A percentile compares a stretch with the other conserved stretches of the same genome.
phyloP scores from a whole-genome alignment of 2,888 invertebrate genomes.

The Hololepta plana region DNA sequence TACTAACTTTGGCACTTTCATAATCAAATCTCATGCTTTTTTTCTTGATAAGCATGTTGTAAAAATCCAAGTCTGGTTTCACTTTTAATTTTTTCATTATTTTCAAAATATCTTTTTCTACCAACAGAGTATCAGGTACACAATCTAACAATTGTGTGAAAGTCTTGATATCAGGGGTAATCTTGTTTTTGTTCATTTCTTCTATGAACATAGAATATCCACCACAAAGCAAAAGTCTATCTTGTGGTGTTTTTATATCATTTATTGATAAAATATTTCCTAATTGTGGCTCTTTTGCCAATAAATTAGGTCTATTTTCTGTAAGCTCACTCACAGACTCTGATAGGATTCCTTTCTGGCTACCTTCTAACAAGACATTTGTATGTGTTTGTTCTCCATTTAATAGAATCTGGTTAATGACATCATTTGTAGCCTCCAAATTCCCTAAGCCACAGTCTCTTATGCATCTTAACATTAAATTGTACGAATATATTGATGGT shows the following conservation, averaged over 20 bases:
- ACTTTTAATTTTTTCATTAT: slow-evolving; percentile 39
- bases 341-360: neutral
- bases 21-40: slow-evolving; percentile 52
- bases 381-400: neutral
- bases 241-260: slow-evolving; percentile 38
- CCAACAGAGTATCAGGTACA: slow-evolving; percentile 42
- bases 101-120: slow-evolving; percentile 49
- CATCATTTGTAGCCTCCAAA: slow-evolving; percentile 34
- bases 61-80: slow-evolving; percentile 62
- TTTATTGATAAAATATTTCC: slow-evolving; percentile 39
- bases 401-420: slow-evolving; percentile 15
- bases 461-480: slow-evolving; percentile 60
- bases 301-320: slow-evolving; percentile 41
- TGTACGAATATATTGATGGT: slow-evolving; percentile 59
- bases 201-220: slow-evolving; percentile 58
- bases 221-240: slow-evolving; percentile 61
- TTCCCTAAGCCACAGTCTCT: slow-evolving; percentile 69
- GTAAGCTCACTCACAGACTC: neutral
- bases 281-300: slow-evolving; percentile 39
- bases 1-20: slow-evolving; percentile 48
- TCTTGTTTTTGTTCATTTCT: slow-evolving; percentile 47
- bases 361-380: too few relatives aligned
- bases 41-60: slow-evolving; percentile 71
- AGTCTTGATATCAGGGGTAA: slow-evolving; percentile 60
- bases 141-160: slow-evolving; percentile 59